Base-by-base conservation (phyloP, 2,888 invertebrate species). In the Coleophora deauratella region DNA sequence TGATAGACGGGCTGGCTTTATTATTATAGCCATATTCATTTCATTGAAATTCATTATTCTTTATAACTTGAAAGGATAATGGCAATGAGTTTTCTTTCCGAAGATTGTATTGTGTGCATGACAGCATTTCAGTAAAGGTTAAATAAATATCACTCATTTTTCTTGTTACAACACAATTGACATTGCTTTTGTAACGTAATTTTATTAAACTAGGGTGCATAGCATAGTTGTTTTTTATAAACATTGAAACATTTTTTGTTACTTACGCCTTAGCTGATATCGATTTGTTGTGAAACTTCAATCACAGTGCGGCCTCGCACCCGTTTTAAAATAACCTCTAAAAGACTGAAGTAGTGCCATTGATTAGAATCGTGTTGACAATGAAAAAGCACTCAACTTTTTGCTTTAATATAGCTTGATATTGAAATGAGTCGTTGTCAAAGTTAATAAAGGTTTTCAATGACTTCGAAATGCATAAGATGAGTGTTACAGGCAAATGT, bases 401-500 rank as follows among this genome's bases (percentile, higher is more conserved):
- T 21, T 21, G 21, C 21, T 21, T 21, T 3, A 21, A 21, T 21
- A 21, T 21, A 21, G 21, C 21, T 21, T 4, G 21, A 21, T 21
- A 21, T 3, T 21, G 21, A 21, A n/a, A n/a, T n/a, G n/a, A n/a
- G n/a, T n/a, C n/a, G n/a, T n/a, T n/a, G n/a, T n/a, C n/a, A n/a
- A n/a, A n/a, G n/a, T n/a, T n/a, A n/a, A n/a, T n/a, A n/a, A n/a
- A 21, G 21, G 6, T 4, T 6, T 4, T 4, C 21, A 21, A 21
- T 21, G 6, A 3, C 6, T 21, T 37, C 8, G 35, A 11, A 35
- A 38, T 72, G 59, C 73, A 71, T 59, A 69, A 60, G 70, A 68
- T 61, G 62, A 66, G 66, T 70, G 66, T 75, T 65, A 56, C 71
- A 66, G 72, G 66, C 51, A 66, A 66, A 59, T 78, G 75, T 53